These are phyloP conservation scores for Danaus chrysippus DNA, from an alignment of 2,888 invertebrate genomes.

Conservation along the genomic window DNA sequence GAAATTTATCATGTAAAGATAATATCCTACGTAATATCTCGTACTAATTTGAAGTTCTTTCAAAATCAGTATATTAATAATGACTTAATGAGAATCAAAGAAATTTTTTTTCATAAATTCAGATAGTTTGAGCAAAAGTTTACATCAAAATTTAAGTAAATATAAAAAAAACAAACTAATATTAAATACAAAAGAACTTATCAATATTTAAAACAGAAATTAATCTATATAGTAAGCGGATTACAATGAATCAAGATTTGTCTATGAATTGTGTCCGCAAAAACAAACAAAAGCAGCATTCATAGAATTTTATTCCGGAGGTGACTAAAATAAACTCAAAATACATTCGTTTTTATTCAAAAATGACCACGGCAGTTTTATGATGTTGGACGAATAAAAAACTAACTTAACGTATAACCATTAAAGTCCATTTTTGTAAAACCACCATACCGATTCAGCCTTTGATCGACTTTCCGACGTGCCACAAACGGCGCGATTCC, in stretches of 20 bases:
- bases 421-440: slow-evolving; percentile 7
- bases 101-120: no score
- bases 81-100: no score
- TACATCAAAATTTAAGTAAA: no score
- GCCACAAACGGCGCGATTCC: slow-evolving; percentile 23
- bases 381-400: neutral
- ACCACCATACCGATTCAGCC: neutral
- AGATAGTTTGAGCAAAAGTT: no score
- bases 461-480: slow-evolving; percentile 16
- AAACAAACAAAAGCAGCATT: slow-evolving; percentile 2
- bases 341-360: slow-evolving; percentile 20
- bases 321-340: slow-evolving; percentile 12
- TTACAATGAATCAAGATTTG: slow-evolving; percentile 25
- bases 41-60: no score
- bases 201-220: no score
- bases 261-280: slow-evolving; percentile 38
- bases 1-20: neutral
- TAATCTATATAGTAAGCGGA: no score
- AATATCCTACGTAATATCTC: no score
- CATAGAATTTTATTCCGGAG: slow-evolving; percentile 7
- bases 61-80: no score
- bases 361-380: slow-evolving; percentile 4
- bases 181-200: no score
- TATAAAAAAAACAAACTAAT: no score
- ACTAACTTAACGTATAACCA: neutral